These are phyloP conservation scores for Zaprionus vittiger DNA, from an alignment of 1,140 invertebrate species.

Conservation along the genomic window DNA sequence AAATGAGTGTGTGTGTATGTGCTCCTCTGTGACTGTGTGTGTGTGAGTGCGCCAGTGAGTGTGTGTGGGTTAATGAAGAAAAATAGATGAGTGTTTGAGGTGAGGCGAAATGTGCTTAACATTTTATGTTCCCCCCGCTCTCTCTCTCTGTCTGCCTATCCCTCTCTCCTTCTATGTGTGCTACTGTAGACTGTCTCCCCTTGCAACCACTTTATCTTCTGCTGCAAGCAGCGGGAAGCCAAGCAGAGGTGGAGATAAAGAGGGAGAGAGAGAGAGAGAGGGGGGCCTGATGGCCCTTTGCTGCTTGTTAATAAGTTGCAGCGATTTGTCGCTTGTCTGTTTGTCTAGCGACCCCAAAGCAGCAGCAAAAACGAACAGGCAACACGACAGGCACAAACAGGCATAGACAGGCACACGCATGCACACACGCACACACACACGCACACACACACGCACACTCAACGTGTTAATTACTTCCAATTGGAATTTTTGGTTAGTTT, in stretches of 20 bases:
- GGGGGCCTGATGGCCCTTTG: slow-evolving; percentile 40
- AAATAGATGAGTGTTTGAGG: slow-evolving; percentile 60
- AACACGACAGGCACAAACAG: background rate
- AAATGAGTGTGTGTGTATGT: slow-evolving; percentile 16
- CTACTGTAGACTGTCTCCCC: slow-evolving; percentile 11
- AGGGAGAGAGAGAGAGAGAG: background rate
- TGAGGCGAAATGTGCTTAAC: slow-evolving; percentile 50
- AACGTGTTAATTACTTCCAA: slow-evolving; percentile 78
- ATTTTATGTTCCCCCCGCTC: slow-evolving; percentile 31
- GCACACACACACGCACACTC: background rate
- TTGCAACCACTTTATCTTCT: slow-evolving; percentile 9
- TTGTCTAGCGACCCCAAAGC: slow-evolving; percentile 35
- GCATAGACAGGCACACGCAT: background rate
- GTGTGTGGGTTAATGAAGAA: slow-evolving; percentile 66
- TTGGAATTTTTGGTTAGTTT: slow-evolving; percentile 71
- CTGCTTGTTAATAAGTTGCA: slow-evolving; percentile 75
- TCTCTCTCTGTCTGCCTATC: too few relatives aligned
- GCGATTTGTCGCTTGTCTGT: slow-evolving; percentile 75
- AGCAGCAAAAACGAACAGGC: background rate
- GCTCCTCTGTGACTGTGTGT: background rate
- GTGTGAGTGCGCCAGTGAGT: slow-evolving; percentile 6
- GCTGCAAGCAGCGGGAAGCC: slow-evolving; percentile 32
- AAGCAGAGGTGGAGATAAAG: background rate
- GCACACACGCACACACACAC: background rate
- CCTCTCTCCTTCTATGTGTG: slow-evolving; percentile 16